phyloP scores from a whole-genome alignment of 2,113 vertebrate species.

The Gnathonemus longibarbis region DNA sequence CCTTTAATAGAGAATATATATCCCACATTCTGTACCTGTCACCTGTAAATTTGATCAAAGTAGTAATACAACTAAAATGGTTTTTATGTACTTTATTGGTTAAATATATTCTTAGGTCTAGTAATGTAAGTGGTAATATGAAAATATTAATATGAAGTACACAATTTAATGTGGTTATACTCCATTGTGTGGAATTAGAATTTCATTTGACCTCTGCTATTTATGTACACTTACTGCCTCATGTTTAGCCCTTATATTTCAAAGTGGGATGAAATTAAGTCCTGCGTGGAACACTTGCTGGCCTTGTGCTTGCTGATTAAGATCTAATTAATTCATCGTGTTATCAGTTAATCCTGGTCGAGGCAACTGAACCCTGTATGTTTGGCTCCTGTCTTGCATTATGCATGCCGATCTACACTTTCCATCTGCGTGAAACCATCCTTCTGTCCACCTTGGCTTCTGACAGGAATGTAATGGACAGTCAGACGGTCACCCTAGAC shows the following conservation, averaged over 20 bases:
- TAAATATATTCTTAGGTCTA: not conserved
- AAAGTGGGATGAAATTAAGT: not conserved
- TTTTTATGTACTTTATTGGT: not conserved
- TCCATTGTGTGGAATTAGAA: not conserved
- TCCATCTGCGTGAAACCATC: not conserved
- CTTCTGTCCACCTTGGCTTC: not conserved
- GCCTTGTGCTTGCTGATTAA: not conserved
- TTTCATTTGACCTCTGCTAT: not conserved
- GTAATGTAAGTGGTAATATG: not conserved
- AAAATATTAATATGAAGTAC: not conserved
- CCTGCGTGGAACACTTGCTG: too few species aligned
- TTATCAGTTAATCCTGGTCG: conserved; percentile 1
- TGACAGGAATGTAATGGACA: not conserved
- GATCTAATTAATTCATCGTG: not conserved
- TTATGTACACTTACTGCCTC: not conserved
- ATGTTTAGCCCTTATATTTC: not conserved
- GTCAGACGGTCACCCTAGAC: not conserved
- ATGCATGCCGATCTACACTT: not conserved
- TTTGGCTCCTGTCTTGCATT: not conserved
- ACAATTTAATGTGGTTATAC: not conserved
- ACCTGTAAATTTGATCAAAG: not conserved
- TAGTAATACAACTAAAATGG: not conserved
- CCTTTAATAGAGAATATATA: not conserved
- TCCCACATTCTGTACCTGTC: not conserved
- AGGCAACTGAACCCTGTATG: not conserved